Evolutionary conservation across 2,888 invertebrate genomes (phyloP).

Genomic region (Melanostoma scalare): DNA sequence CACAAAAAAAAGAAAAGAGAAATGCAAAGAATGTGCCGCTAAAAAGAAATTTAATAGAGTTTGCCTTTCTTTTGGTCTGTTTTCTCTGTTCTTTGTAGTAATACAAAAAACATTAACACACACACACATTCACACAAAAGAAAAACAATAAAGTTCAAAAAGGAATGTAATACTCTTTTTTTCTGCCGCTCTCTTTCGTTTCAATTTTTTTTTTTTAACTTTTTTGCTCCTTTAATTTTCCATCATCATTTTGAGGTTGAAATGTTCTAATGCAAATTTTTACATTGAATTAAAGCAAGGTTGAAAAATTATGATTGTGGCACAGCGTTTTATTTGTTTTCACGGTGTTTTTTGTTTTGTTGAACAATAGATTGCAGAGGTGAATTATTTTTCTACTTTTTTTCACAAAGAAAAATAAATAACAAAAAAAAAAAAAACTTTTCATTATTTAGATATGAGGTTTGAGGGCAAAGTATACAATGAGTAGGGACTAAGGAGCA

Average conservation of each 20-base stretch:
- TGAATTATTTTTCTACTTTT: no score
- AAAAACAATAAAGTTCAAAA: neutral
- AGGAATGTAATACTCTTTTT: conserved; percentile 1
- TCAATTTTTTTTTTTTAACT: neutral
- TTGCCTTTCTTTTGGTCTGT: conserved; percentile 6
- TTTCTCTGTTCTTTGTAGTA: conserved; percentile 1
- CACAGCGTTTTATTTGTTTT: no score
- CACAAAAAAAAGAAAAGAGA: neutral
- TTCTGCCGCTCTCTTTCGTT: no score
- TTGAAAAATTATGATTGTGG: conserved; percentile 26
- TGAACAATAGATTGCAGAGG: no score
- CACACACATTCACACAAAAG: neutral
- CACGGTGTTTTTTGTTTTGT: no score
- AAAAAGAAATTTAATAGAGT: conserved; percentile 38
- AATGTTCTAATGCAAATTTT: conserved; percentile 50
- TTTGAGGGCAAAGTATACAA: no score
- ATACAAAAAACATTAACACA: neutral
- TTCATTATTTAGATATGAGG: no score
- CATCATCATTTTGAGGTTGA: conserved; percentile 36
- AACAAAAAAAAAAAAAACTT: no score
- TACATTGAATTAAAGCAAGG: conserved; percentile 29
- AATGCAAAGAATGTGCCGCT: conserved; percentile 11
- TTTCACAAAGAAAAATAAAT: no score
- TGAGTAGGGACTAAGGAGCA: no score
- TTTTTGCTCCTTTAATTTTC: conserved; percentile 12